Percentiles rank a stretch among this genome's conserved stretches.
These are phyloP conservation scores for Camponotus vicinus DNA, from an alignment of 1,140 invertebrate genomes.

Conservation along the genomic window DNA sequence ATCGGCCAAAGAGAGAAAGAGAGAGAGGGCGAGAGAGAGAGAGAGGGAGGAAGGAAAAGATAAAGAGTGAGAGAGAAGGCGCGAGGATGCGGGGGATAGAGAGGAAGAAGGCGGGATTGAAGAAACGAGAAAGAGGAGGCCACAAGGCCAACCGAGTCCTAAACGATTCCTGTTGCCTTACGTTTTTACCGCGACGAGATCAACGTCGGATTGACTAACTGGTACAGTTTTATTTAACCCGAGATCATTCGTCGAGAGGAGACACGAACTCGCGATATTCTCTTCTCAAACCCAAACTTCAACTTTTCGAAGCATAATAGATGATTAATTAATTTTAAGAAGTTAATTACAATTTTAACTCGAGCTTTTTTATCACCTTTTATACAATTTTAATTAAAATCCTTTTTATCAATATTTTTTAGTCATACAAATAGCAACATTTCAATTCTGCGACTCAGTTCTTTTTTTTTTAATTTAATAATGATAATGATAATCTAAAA, in stretches of 20 bases:
- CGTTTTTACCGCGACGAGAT: constrained; percentile 70
- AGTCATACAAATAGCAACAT: too few relatives aligned
- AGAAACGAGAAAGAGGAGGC: constrained; percentile 70
- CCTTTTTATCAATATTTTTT: background rate
- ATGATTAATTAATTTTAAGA: too few relatives aligned
- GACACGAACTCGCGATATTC: background rate
- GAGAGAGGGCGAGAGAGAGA: constrained; percentile 66
- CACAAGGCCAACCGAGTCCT: constrained; percentile 81
- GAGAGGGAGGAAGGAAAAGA: constrained; percentile 52
- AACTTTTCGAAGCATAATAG: background rate
- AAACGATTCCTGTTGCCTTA: constrained; percentile 76
- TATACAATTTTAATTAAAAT: background rate
- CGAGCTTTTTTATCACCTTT: too few relatives aligned
- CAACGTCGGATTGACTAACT: constrained; percentile 74
- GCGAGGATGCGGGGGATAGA: constrained; percentile 58
- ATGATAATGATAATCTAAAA: too few relatives aligned
- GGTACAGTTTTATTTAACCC: constrained; percentile 75
- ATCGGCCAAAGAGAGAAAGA: constrained; percentile 72
- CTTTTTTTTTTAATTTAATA: background rate
- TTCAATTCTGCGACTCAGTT: too few relatives aligned
- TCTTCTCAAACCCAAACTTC: background rate
- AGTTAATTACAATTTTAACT: too few relatives aligned
- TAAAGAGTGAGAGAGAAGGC: constrained; percentile 17
- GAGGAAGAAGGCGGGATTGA: constrained; percentile 50
- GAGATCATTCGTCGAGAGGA: background rate